Percentiles rank a stretch among this genome's conserved stretches.
phyloP scores from a whole-genome alignment of 1,140 invertebrate species.

The Ips typographus region DNA sequence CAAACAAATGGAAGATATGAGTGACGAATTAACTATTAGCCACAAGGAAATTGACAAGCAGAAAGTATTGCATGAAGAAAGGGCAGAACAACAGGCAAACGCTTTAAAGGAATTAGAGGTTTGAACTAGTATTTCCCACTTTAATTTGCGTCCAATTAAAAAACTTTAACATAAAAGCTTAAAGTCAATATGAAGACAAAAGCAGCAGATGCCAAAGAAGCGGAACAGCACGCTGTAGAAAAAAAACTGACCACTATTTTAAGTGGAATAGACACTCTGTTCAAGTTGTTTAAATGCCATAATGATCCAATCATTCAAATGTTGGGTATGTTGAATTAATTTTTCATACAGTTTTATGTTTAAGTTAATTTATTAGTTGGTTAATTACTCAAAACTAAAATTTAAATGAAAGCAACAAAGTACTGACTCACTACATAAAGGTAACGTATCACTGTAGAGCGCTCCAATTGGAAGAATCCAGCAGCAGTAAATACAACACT shows the following conservation, averaged over 20 bases:
- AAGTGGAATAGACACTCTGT: conserved; percentile 60
- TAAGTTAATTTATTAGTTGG: neutral
- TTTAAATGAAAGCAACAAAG: neutral
- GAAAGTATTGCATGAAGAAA: conserved; percentile 52
- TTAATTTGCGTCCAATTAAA: neutral
- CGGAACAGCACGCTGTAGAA: conserved; percentile 54
- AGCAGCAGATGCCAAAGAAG: conserved; percentile 53
- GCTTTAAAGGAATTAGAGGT: conserved; percentile 52
- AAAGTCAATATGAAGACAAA: conserved; percentile 41
- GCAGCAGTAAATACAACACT: too few species aligned
- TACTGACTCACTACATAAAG: neutral
- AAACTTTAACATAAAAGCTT: neutral
- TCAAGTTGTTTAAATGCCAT: conserved; percentile 64
- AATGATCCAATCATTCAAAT: conserved; percentile 64
- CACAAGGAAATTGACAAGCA: conserved; percentile 51
- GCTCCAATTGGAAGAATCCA: too few species aligned
- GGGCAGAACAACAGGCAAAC: conserved; percentile 55
- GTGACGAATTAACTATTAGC: conserved; percentile 40
- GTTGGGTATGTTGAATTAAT: conserved; percentile 24
- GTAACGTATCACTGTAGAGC: too few species aligned
- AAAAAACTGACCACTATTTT: conserved; percentile 57
- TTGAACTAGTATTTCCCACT: neutral
- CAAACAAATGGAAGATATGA: conserved; percentile 72
- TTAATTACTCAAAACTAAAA: neutral
- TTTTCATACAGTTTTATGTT: neutral